A percentile compares a stretch with the other conserved stretches of the same genome.
These are phyloP conservation scores for Glareola pratincola DNA, from an alignment of 2,113 vertebrate genomes.

Conservation along the genomic window DNA sequence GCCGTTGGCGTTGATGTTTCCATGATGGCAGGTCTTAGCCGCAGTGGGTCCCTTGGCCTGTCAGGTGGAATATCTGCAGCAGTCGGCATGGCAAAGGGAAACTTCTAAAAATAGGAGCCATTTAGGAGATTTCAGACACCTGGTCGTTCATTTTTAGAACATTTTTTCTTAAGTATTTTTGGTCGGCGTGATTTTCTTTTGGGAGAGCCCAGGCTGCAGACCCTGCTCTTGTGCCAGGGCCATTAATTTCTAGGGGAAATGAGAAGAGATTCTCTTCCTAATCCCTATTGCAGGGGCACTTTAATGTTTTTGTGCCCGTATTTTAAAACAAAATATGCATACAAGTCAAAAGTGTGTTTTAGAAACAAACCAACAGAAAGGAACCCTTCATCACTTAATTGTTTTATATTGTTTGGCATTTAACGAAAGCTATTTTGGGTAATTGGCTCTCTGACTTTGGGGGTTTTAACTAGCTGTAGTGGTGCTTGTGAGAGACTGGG, in stretches of 20 bases:
- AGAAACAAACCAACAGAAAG: not conserved
- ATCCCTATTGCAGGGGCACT: not conserved
- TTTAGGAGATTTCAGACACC: not conserved
- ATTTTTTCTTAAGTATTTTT: not conserved
- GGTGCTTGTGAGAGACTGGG: not conserved
- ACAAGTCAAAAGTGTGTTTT: not conserved
- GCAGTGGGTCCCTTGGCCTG: not conserved
- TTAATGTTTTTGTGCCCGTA: accelerated
- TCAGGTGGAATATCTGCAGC: not conserved
- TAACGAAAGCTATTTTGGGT: not conserved
- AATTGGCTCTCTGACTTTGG: not conserved
- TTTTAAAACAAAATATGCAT: not conserved
- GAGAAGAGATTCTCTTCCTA: not conserved
- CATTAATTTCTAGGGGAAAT: not conserved
- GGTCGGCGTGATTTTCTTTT: not conserved
- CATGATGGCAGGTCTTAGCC: not conserved
- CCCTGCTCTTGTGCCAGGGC: not conserved
- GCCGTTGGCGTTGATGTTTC: not conserved
- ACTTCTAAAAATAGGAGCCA: not conserved
- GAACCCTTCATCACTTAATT: not conserved
- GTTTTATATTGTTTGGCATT: not conserved
- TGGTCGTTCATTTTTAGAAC: not conserved
- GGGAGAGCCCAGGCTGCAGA: not conserved
- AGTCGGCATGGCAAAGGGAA: not conserved
- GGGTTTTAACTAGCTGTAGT: not conserved